A percentile compares a stretch with the other conserved stretches of the same genome.
Evolutionary conservation across 2,888 invertebrate species (phyloP).

Genomic region (Himalopsyche tibetana): DNA sequence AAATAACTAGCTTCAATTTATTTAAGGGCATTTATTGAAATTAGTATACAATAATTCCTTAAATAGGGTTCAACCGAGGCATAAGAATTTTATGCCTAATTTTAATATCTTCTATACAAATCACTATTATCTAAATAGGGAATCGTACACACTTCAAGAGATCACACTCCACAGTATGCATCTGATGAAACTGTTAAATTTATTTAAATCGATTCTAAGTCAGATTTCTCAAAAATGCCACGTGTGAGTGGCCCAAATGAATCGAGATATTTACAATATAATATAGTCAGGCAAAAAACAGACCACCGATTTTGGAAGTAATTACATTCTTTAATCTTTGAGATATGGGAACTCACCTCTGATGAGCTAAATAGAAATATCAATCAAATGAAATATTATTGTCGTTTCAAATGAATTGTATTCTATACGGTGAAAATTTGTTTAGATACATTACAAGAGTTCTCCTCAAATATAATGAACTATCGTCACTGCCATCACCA

Average conservation of each 20-base stretch:
- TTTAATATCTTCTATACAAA: conserved; percentile 3
- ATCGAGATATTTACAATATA: background rate
- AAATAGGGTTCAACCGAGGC: background rate
- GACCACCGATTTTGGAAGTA: too few species aligned
- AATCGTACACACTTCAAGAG: background rate
- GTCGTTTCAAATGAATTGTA: too few species aligned
- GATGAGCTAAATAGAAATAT: too few species aligned
- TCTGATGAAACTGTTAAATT: background rate
- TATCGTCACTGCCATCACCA: conserved; percentile 57
- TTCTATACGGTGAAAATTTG: too few species aligned
- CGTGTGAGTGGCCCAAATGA: background rate
- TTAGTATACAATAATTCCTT: background rate
- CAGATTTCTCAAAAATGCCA: background rate
- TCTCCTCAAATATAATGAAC: conserved; percentile 10
- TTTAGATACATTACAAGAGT: background rate
- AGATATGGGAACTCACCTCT: too few species aligned
- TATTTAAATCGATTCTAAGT: background rate
- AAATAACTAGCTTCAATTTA: background rate
- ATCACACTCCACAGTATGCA: background rate
- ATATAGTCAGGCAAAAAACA: too few species aligned
- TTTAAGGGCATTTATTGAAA: conserved; percentile 18
- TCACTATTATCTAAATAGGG: conserved; percentile 35
- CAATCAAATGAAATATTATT: too few species aligned
- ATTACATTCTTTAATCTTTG: too few species aligned
- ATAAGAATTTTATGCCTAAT: background rate